Base-by-base conservation (phyloP, 2,797 vertebrate genomes). In the Acrocephalus scirpaceus region DNA sequence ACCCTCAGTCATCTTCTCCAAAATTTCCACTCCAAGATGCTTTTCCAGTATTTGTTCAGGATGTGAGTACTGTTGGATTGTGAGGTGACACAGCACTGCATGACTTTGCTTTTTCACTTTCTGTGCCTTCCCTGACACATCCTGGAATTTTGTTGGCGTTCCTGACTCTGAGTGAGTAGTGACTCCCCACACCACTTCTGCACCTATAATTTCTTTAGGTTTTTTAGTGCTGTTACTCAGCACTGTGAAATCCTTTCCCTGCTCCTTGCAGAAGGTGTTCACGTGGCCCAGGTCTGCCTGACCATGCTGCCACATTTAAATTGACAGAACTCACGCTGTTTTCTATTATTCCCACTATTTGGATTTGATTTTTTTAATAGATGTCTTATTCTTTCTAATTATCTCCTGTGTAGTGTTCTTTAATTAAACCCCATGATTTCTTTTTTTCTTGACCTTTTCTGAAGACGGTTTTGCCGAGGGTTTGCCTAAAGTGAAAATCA, bases 311-410 rank as follows among this genome's bases (percentile, higher is more conserved):
- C 82, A 76, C 34, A 42, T 79, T 90, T 86, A 58, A 76, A 86
- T 14, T 64, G 69, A 25, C 61, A 80, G 71, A 66, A 17, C 53
- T 93, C 85, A 71, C 48, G 67, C 36, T 71, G 44, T 40, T 93
- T 90, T 80, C 53, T 80, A 53, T 83, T 56, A 64, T 86, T 93
- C 66, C 36, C 32, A 71, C 79, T 90, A 48, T 77, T 77, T 88
- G 64, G 6, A 79, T 85, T 66, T 81, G 22, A 13, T 25, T 89
- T 62, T 53, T 36, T 14, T 3, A 1, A 38, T 74, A 21, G 18
- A 44, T 58, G 12, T 73, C 32, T 88, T 76, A 53, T 83, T 91
- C n/a, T 88, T 91, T 79, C n/a, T 88, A 86, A 92, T 95, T 73
- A 54, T 70, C 88, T 92, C 25, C n/a, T 38, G 14, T 66, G 44